These are phyloP conservation scores for Phylloscopus collybita DNA, from an alignment of 2,797 vertebrate species.

Conservation along the genomic window DNA sequence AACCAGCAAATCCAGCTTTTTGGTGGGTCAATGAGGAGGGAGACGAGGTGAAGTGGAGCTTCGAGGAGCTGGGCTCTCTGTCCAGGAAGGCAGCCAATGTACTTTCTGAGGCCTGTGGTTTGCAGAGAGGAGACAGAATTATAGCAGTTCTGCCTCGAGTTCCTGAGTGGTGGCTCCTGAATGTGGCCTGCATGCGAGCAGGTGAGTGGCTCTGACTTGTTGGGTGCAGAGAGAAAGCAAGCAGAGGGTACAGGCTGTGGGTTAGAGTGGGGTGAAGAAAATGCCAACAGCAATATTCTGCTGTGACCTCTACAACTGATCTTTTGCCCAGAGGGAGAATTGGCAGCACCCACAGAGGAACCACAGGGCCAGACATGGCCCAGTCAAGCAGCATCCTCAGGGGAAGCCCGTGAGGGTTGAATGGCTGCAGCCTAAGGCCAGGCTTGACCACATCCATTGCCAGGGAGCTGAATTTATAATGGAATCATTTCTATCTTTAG, in stretches of 20 bases:
- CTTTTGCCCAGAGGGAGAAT: background rate
- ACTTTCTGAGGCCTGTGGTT: slow-evolving; percentile 70
- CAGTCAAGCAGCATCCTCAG: background rate
- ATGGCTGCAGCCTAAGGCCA: background rate
- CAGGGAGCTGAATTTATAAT: background rate
- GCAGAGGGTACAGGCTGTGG: background rate
- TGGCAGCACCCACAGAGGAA: background rate
- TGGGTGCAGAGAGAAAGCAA: background rate
- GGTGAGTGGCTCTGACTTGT: slow-evolving; percentile 61
- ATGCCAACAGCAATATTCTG: background rate
- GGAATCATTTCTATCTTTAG: background rate
- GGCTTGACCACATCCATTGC: background rate
- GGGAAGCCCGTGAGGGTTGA: background rate
- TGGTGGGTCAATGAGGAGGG: slow-evolving; percentile 79
- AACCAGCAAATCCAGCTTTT: slow-evolving; percentile 73
- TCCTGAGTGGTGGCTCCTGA: slow-evolving; percentile 85
- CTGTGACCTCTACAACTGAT: background rate
- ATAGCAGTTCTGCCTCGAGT: slow-evolving; percentile 78
- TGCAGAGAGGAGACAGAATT: slow-evolving; percentile 79
- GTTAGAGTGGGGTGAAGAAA: background rate
- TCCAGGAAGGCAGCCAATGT: slow-evolving; percentile 82
- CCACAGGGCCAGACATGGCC: background rate
- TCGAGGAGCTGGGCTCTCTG: slow-evolving; percentile 79
- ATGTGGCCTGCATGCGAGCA: slow-evolving; percentile 80
- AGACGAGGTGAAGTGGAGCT: slow-evolving; percentile 82